A percentile compares a stretch with the other conserved stretches of the same genome.
Evolutionary conservation across 2,113 vertebrate species (phyloP).

Genomic region (Onychostoma macrolepis): DNA sequence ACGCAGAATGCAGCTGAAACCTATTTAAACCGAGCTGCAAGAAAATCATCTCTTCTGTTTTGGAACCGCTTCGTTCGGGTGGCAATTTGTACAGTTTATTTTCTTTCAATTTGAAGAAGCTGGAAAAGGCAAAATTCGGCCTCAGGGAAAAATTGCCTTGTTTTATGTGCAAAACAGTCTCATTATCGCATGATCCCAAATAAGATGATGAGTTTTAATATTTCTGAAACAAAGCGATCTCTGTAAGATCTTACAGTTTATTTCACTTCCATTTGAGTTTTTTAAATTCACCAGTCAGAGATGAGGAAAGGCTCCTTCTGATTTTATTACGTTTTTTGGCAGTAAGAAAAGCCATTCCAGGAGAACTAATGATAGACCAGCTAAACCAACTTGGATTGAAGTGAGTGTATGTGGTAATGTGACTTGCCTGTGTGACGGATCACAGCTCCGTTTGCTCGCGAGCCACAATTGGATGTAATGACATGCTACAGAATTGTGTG

Average conservation of each 20-base stretch:
- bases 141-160: conserved; percentile 19
- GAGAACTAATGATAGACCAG: not conserved
- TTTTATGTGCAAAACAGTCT: conserved; percentile 43
- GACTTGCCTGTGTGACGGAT: not conserved
- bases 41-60: not conserved
- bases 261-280: not conserved
- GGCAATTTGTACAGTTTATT: conserved; percentile 37
- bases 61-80: not conserved
- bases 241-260: not conserved
- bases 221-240: not conserved
- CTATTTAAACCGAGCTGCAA: conserved; percentile 17
- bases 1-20: not conserved
- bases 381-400: not conserved
- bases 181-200: conserved; percentile 20
- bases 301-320: not conserved
- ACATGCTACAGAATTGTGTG: not conserved
- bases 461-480: not conserved
- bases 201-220: not conserved
- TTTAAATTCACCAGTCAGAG: not conserved
- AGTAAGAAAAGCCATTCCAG: not conserved
- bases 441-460: not conserved
- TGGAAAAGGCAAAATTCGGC: conserved; percentile 7
- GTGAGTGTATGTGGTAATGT: not conserved
- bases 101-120: conserved; percentile 36
- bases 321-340: not conserved